These are phyloP conservation scores for Apocheima hispidaria DNA, from an alignment of 2,888 invertebrate genomes.

Conservation along the genomic window DNA sequence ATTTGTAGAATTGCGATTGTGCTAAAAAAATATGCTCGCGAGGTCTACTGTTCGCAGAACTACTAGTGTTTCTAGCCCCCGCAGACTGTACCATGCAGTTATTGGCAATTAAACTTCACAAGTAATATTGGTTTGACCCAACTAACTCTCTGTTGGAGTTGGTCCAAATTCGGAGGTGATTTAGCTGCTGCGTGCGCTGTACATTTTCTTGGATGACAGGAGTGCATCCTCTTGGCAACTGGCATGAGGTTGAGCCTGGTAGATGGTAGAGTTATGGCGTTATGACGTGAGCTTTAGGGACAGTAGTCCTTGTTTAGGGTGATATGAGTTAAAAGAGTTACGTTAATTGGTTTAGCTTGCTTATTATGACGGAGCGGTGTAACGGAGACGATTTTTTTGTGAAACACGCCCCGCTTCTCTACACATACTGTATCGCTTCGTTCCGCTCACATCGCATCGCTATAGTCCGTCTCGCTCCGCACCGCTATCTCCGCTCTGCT, in stretches of 20 bases:
- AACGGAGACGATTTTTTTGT: no score
- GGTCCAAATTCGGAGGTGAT: conserved; percentile 43
- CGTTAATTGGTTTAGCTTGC: background rate
- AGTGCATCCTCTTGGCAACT: conserved; percentile 37
- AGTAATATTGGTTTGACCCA: conserved; percentile 47
- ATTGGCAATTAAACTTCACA: conserved; percentile 46
- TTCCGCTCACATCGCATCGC: no score
- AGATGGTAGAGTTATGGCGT: conserved; percentile 15
- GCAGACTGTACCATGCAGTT: conserved; percentile 16
- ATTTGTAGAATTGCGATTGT: no score
- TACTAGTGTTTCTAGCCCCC: conserved; percentile 22
- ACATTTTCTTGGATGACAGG: conserved; percentile 40
- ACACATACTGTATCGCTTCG: no score
- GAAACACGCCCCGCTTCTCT: no score
- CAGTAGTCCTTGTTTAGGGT: background rate
- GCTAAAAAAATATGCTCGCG: no score
- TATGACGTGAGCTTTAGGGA: background rate
- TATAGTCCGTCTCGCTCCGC: no score
- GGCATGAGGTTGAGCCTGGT: conserved; percentile 25
- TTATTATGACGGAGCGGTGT: no score
- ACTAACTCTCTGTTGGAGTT: conserved; percentile 46
- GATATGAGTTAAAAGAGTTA: background rate
- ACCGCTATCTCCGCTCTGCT: no score
- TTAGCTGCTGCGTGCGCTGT: conserved; percentile 41
- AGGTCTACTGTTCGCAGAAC: no score